Evolutionary conservation across 2,797 vertebrate genomes (phyloP).

Genomic region (Acrocephalus scirpaceus): DNA sequence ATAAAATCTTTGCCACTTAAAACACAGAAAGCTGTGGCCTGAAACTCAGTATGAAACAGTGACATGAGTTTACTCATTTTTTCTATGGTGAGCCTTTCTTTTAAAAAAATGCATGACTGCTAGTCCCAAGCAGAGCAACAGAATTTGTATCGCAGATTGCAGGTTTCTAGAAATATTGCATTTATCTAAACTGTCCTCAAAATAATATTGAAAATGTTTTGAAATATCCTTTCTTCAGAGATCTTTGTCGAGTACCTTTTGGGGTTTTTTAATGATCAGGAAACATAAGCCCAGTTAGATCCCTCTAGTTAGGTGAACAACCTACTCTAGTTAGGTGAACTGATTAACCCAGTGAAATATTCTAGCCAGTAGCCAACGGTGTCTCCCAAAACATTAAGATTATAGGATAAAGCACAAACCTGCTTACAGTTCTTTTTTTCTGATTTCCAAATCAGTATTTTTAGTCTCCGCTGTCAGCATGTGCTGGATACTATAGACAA

Average conservation of each 20-base stretch:
- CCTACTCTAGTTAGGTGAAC: background rate
- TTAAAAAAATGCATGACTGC: background rate
- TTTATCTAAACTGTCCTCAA: background rate
- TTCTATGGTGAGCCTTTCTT: background rate
- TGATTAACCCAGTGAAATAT: background rate
- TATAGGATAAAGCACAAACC: background rate
- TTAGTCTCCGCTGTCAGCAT: background rate
- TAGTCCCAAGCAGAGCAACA: background rate
- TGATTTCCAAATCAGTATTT: background rate
- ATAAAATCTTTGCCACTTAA: background rate
- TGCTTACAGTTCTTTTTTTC: background rate
- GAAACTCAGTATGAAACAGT: background rate
- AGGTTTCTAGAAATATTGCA: background rate
- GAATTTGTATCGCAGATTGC: background rate
- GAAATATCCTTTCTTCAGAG: background rate
- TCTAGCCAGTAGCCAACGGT: background rate
- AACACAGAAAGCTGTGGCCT: background rate
- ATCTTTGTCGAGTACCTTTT: background rate
- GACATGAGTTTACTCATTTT: background rate
- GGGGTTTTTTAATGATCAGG: fast-evolving
- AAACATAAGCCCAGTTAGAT: background rate
- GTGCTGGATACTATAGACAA: background rate
- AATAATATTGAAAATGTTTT: background rate
- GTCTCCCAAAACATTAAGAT: background rate
- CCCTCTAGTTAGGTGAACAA: background rate